A percentile compares a stretch with the other conserved stretches of the same genome.
These are phyloP conservation scores for Coendou prehensilis DNA, from an alignment of 2,797 vertebrate species.

Conservation along the genomic window DNA sequence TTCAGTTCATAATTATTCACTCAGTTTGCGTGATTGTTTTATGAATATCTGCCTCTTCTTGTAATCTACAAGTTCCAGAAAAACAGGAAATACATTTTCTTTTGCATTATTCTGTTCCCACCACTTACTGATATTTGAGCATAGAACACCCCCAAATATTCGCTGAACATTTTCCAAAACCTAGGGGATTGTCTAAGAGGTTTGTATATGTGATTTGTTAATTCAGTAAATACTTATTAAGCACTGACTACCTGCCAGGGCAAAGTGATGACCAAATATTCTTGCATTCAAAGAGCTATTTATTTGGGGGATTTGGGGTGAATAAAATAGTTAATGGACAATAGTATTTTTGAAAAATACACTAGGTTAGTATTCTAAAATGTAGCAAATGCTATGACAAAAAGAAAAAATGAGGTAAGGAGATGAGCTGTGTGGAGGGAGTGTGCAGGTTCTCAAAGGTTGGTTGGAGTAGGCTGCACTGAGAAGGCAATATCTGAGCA, in stretches of 20 bases:
- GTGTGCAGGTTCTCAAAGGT: not conserved
- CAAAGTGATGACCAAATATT: not conserved
- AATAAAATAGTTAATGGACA: not conserved
- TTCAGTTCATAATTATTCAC: not conserved
- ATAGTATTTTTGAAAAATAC: not conserved
- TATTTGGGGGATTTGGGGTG: not conserved
- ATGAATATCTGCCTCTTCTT: not conserved
- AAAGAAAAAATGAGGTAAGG: not conserved
- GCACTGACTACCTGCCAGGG: not conserved
- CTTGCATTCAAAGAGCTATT: not conserved
- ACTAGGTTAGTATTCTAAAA: not conserved
- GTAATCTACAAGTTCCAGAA: not conserved
- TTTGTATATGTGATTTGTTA: not conserved
- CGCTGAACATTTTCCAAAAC: not conserved
- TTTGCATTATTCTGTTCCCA: not conserved
- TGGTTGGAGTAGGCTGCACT: not conserved
- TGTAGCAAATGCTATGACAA: not conserved
- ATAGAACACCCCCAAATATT: not conserved
- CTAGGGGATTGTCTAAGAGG: not conserved
- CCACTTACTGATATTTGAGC: not conserved
- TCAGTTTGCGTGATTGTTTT: not conserved
- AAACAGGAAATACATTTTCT: not conserved
- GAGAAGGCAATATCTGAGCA: not conserved
- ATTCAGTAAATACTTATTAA: not conserved
- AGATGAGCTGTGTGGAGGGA: not conserved